A percentile compares a stretch with the other conserved stretches of the same genome.
These are phyloP conservation scores for Chironomus tentans DNA, from an alignment of 2,888 invertebrate species.

Conservation along the genomic window DNA sequence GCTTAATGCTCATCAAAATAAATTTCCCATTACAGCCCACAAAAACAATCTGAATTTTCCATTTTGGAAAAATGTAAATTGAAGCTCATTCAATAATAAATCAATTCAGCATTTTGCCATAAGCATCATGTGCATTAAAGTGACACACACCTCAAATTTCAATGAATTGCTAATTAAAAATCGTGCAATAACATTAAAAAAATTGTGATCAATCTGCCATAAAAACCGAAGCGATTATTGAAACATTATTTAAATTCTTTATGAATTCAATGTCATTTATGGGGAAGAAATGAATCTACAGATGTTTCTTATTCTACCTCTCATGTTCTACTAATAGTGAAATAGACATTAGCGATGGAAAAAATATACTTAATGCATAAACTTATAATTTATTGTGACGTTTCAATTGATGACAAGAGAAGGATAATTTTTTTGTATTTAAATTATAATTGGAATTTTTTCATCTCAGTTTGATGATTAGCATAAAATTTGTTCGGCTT, in stretches of 20 bases:
- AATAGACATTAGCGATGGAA: no score
- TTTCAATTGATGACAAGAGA: slow-evolving; percentile 15
- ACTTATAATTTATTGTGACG: slow-evolving; percentile 3
- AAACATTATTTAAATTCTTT: not conserved
- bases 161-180: not conserved
- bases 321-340: no score
- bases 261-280: not conserved
- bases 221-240: not conserved
- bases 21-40: not conserved
- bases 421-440: slow-evolving; percentile 1
- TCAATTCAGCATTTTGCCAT: not conserved
- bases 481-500: not conserved
- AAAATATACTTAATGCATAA: not conserved
- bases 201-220: not conserved
- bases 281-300: no score
- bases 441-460: not conserved
- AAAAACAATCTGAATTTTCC: not conserved
- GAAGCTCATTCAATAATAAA: not conserved
- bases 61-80: not conserved
- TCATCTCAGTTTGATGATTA: not conserved
- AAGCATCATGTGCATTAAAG: not conserved
- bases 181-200: not conserved
- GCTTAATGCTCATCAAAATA: not conserved
- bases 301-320: no score
- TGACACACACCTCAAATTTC: not conserved